Conservation (phyloP, 2,113 vertebrate genomes). For the Puffinus mauretanicus region DNA sequence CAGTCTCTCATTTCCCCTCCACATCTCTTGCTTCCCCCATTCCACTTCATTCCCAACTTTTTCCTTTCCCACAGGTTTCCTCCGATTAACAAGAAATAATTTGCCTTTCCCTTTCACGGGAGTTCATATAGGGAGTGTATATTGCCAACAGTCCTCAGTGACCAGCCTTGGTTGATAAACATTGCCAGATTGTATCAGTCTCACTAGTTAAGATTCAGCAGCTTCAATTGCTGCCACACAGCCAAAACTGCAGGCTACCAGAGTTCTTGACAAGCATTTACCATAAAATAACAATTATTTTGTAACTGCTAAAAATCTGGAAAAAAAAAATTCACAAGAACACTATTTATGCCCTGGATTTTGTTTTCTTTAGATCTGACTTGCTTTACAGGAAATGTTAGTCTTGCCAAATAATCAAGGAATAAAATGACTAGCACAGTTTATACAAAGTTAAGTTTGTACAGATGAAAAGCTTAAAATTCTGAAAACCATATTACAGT, state of each 20-base stretch:
- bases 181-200: not conserved
- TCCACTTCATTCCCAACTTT: not conserved
- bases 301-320: not conserved
- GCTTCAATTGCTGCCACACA: not conserved
- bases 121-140: not conserved
- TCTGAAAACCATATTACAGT: not conserved
- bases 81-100: not conserved
- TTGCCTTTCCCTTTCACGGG: not conserved
- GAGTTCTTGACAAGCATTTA: not conserved
- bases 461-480: not conserved
- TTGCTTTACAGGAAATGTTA: not conserved
- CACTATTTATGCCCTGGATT: not conserved
- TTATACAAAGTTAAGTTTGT: not conserved
- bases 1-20: not conserved
- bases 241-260: not conserved
- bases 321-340: not conserved
- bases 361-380: not conserved
- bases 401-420: not conserved
- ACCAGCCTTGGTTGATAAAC: not conserved
- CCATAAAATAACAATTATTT: not conserved
- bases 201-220: not conserved
- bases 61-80: not conserved
- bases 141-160: not conserved
- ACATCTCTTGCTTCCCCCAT: fast-evolving
- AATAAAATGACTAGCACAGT: not conserved